Base-by-base conservation (phyloP, 2,113 vertebrate genomes). In the Percopsis transmontana region DNA sequence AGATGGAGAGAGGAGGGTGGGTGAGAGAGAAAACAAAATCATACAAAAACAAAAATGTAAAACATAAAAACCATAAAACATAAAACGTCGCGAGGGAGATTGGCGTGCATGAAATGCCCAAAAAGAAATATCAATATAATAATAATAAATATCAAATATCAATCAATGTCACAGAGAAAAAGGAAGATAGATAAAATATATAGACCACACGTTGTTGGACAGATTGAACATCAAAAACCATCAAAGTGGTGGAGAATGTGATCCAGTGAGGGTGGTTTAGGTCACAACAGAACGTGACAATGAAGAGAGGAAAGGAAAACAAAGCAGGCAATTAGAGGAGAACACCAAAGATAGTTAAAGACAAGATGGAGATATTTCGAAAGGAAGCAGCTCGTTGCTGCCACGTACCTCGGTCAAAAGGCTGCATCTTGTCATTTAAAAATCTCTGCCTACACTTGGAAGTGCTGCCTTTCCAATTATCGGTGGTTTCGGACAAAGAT, bases 181-280 rank as follows among this genome's bases (percentile, higher is more conserved):
- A 16, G 53, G 71, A 6, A 62, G 48, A 63, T 2, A 14, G 39
- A 63, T 1, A 54, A 45, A 68, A 21, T 60, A 60, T 59, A 9
- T 63, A 44, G 69, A 2, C 63, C 40, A 60, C 7, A 70, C 51
- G 60, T 1, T 68, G 44, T 47, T 41, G 61, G 59, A 68, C 42
- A 64, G 53, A 60, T 23, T 13, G 50, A 58, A 44, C 52, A 72
- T 62, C 57, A 70, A 42, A 18, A 75, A 56, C 16, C 65, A 87
- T 83, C 82, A 83, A 74, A 84, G 81, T 64, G 45, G 67, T 69
- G 72, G 45, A 80, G 63, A 88, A 83, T 86, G 87, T 87, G 80
- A 85, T 82, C 4, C 14, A 41, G 78, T 41, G 66, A 69, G 0
- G 24, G 23, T 38, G 41, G 56, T 72, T n/a, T 51, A 54, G 51